Evolutionary conservation across 35 echinoderm and acorn worm genomes (phyloP).

Genomic region (Heliocidaris tuberculata): DNA sequence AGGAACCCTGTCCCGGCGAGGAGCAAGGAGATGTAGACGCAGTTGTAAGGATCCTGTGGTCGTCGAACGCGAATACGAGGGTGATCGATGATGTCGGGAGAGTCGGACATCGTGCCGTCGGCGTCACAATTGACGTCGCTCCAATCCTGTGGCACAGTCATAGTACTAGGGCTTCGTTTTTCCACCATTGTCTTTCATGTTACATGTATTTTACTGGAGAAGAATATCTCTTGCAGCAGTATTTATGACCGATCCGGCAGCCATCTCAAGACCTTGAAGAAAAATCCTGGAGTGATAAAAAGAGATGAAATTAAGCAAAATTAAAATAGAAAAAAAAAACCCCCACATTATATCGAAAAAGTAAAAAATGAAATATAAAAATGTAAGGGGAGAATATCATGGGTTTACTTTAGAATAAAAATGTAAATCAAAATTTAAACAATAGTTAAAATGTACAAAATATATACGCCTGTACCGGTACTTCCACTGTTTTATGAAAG

Average conservation of each 20-base stretch:
- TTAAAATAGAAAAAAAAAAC: no score
- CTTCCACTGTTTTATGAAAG: no score
- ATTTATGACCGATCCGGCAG: neutral
- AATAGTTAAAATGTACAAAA: no score
- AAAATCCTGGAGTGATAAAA: neutral
- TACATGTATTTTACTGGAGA: neutral
- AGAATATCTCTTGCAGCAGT: neutral
- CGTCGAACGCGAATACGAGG: slow-evolving; percentile 48
- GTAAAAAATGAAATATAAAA: no score
- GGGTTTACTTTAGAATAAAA: no score
- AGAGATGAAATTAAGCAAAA: no score
- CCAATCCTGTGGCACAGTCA: neutral
- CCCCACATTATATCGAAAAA: no score
- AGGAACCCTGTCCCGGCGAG: slow-evolving; percentile 77
- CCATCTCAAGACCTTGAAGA: neutral
- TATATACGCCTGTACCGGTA: no score
- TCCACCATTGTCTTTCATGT: neutral
- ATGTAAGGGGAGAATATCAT: no score
- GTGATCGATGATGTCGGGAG: neutral
- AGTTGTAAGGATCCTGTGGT: slow-evolving; percentile 62
- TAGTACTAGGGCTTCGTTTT: neutral
- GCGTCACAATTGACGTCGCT: slow-evolving; percentile 12
- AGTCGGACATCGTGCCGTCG: slow-evolving; percentile 24
- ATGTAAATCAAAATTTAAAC: no score
- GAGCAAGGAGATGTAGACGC: slow-evolving; percentile 61